These are phyloP conservation scores for Epinephelus malabaricus DNA, from an alignment of 2,797 vertebrate genomes.

Conservation along the genomic window DNA sequence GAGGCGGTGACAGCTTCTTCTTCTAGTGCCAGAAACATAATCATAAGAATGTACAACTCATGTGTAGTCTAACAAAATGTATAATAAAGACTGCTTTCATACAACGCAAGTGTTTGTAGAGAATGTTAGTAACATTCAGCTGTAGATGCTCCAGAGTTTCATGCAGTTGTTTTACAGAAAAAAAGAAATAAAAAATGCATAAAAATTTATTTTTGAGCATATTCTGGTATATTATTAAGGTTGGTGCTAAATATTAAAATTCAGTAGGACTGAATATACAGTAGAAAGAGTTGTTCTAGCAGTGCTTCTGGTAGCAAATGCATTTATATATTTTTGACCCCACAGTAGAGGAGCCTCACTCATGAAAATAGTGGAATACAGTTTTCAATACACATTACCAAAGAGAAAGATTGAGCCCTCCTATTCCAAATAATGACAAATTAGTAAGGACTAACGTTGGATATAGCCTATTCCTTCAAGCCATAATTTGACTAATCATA, in stretches of 20 bases:
- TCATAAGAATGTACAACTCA: constrained; percentile 59
- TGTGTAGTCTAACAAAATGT: constrained; percentile 45
- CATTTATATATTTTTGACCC: not conserved
- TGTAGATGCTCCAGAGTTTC: constrained; percentile 20
- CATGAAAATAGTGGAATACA: no score
- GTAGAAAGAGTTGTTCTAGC: not conserved
- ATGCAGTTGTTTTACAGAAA: constrained; percentile 22
- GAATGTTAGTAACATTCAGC: constrained; percentile 16
- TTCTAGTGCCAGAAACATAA: constrained; percentile 64
- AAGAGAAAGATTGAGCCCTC: not conserved
- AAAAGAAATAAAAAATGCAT: not conserved
- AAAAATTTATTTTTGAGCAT: not conserved
- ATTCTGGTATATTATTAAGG: constrained; percentile 1
- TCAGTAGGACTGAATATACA: not conserved
- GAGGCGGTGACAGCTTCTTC: constrained; percentile 65
- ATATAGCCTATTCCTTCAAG: not conserved
- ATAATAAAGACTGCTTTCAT: constrained; percentile 52
- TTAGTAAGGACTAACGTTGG: no score
- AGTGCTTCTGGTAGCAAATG: not conserved
- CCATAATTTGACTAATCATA: no score
- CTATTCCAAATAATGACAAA: not conserved
- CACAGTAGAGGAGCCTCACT: not conserved
- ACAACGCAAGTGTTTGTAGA: constrained; percentile 36
- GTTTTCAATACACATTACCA: not conserved
- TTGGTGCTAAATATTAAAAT: constrained; percentile 5